A percentile compares a stretch with the other conserved stretches of the same genome.
Evolutionary conservation across 2,113 vertebrate genomes (phyloP).

Genomic region (Oncorhynchus gorbuscha): DNA sequence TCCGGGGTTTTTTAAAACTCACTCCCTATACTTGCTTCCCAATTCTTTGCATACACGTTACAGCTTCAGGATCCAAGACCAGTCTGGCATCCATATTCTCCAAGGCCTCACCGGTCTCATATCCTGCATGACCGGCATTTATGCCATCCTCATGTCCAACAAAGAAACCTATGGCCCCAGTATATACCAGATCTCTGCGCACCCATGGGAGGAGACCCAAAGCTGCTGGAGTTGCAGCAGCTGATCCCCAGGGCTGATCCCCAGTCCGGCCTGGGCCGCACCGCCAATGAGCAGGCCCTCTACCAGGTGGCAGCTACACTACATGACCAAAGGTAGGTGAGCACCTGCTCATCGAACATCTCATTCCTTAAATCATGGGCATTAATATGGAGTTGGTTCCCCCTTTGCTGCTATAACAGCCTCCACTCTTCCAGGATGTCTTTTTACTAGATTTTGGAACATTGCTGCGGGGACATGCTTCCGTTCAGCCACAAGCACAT

Average conservation of each 20-base stretch:
- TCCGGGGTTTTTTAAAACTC: too few relatives aligned
- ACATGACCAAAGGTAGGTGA: too few relatives aligned
- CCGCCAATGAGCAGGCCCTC: constrained; percentile 57
- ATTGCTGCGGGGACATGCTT: too few relatives aligned
- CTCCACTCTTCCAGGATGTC: too few relatives aligned
- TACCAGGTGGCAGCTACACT: constrained; percentile 65
- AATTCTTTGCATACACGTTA: too few relatives aligned
- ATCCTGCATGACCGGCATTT: constrained; percentile 66
- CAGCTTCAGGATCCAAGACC: constrained; percentile 70
- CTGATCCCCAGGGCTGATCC: constrained; percentile 57
- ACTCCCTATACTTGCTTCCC: too few relatives aligned
- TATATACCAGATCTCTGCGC: constrained; percentile 59
- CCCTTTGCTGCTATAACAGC: too few relatives aligned
- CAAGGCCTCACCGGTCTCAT: constrained; percentile 79
- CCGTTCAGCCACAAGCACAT: too few relatives aligned
- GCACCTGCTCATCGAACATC: background rate
- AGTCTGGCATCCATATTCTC: constrained; percentile 84
- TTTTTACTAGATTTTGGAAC: too few relatives aligned
- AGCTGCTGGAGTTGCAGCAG: constrained; percentile 41
- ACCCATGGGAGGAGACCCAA: constrained; percentile 39
- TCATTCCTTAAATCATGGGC: background rate
- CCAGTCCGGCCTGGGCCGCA: constrained; percentile 49
- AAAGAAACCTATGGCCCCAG: constrained; percentile 62
- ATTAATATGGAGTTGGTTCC: too few relatives aligned
- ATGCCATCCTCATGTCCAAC: constrained; percentile 62